Evolutionary conservation across 2,113 vertebrate species (phyloP).

Genomic region (Lanius ludovicianus): DNA sequence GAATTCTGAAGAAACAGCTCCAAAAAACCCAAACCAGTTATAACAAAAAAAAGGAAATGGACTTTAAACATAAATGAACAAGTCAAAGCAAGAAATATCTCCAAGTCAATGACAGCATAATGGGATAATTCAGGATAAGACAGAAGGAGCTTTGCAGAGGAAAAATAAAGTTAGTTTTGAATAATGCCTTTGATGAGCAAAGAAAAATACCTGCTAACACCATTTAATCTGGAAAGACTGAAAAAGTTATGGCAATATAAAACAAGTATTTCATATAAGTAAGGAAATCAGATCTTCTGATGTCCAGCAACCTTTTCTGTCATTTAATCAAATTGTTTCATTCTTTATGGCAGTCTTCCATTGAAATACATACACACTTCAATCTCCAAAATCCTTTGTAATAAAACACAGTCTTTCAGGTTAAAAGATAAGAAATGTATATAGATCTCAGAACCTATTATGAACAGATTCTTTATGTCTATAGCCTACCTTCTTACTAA

Average conservation of each 20-base stretch:
- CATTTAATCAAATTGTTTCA: neutral
- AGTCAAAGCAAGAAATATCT: neutral
- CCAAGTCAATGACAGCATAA: neutral
- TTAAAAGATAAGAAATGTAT: neutral
- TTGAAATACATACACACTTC: fast-evolving
- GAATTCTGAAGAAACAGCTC: neutral
- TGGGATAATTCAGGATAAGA: neutral
- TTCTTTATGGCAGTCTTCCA: neutral
- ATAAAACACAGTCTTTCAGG: neutral
- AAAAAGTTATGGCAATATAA: neutral
- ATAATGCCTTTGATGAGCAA: neutral
- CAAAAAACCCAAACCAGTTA: neutral
- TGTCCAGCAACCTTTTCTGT: neutral
- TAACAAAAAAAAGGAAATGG: neutral
- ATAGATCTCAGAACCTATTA: neutral
- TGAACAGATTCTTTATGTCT: neutral
- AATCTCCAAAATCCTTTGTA: neutral
- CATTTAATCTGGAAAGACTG: neutral
- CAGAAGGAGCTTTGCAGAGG: neutral
- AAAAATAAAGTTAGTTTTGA: neutral
- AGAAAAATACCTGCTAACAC: neutral
- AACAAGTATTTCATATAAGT: neutral
- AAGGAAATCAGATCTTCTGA: neutral
- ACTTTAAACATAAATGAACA: neutral
- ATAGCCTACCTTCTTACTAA: neutral